Conservation (phyloP, 2,888 invertebrate species). For the Hyposoter didymator region DNA sequence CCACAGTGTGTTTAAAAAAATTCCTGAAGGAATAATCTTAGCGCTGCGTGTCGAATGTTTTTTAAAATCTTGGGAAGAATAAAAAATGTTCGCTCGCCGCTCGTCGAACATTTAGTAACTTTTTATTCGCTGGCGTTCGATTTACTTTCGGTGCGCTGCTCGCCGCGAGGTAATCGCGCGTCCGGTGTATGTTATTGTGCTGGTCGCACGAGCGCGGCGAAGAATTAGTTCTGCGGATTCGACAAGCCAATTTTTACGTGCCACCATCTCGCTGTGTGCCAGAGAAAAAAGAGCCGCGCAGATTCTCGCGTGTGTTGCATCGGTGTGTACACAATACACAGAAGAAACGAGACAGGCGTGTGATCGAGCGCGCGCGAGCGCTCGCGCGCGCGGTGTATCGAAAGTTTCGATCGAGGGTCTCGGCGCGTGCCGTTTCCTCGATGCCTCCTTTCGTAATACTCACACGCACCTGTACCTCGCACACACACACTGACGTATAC, state of each 20-base stretch:
- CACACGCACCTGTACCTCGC: neutral
- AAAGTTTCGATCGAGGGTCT: slow-evolving; percentile 66
- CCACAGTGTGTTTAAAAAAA: too few species aligned
- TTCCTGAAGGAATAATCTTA: too few species aligned
- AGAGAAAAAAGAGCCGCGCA: slow-evolving; percentile 11
- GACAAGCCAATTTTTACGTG: slow-evolving; percentile 67
- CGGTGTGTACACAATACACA: slow-evolving; percentile 15
- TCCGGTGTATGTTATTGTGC: neutral
- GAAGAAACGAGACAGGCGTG: slow-evolving; percentile 63
- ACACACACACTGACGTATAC: slow-evolving; percentile 4
- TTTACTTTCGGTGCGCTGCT: too few species aligned
- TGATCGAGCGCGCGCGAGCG: slow-evolving; percentile 35
- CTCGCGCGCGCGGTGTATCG: slow-evolving; percentile 55
- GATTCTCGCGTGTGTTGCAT: slow-evolving; percentile 24
- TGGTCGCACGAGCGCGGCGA: slow-evolving; percentile 43
- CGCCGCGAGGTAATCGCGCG: neutral
- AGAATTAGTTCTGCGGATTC: slow-evolving; percentile 68
- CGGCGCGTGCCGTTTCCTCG: slow-evolving; percentile 67
- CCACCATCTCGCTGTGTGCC: slow-evolving; percentile 13
- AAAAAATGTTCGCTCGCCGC: too few species aligned
- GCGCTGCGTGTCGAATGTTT: too few species aligned
- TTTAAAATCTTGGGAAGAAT: too few species aligned
- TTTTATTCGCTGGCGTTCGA: neutral
- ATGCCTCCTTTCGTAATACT: slow-evolving; percentile 37
- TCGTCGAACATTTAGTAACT: neutral